Evolutionary conservation across 2,888 invertebrate species (phyloP).

Genomic region (Ecliptopera silaceata): DNA sequence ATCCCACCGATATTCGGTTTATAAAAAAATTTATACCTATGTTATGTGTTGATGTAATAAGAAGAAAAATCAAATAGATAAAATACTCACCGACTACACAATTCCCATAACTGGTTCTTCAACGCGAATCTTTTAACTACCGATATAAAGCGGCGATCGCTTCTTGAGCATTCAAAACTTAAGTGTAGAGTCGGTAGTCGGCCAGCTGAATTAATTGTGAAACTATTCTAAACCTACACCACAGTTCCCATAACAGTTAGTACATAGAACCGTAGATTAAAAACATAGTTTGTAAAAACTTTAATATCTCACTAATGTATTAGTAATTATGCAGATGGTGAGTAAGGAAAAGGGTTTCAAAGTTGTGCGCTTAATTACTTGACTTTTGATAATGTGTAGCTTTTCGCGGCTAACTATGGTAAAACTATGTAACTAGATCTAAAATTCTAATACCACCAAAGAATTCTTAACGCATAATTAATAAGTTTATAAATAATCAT

Average conservation of each 20-base stretch:
- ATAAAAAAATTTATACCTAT: too few relatives aligned
- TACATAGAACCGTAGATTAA: background rate
- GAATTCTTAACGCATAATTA: too few relatives aligned
- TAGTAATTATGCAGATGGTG: slow-evolving; percentile 3
- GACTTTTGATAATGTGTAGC: background rate
- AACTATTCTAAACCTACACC: slow-evolving; percentile 24
- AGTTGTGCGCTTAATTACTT: background rate
- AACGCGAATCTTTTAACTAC: too few relatives aligned
- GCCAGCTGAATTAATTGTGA: slow-evolving; percentile 29
- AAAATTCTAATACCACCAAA: too few relatives aligned
- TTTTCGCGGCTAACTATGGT: too few relatives aligned
- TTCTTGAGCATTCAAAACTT: background rate
- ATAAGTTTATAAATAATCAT: too few relatives aligned
- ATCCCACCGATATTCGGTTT: too few relatives aligned
- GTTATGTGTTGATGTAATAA: too few relatives aligned
- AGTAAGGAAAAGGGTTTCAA: slow-evolving; percentile 1
- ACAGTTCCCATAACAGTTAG: slow-evolving; percentile 8
- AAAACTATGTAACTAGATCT: too few relatives aligned
- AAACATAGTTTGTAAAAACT: background rate
- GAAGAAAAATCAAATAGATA: too few relatives aligned
- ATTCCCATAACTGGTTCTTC: too few relatives aligned
- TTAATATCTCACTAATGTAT: background rate
- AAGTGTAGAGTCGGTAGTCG: background rate
- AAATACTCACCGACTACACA: too few relatives aligned
- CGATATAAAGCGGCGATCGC: background rate